Percentiles rank a stretch among this genome's conserved stretches.
phyloP scores from a whole-genome alignment of 1,140 invertebrate genomes.

The Bradysia coprophila region DNA sequence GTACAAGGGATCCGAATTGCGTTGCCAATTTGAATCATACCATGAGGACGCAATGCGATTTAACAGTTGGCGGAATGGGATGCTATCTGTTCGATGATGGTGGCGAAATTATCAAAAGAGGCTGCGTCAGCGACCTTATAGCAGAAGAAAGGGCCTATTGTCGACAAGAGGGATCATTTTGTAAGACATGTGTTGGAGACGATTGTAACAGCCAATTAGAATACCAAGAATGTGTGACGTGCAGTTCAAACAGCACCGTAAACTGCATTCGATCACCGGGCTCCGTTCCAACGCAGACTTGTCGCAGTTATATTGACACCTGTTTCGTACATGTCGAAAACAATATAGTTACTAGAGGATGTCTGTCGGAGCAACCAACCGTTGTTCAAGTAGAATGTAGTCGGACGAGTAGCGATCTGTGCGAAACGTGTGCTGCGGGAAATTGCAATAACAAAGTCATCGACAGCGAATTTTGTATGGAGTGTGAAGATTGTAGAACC shows the following conservation, averaged over 20 bases:
- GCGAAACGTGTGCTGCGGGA: not conserved
- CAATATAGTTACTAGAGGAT: not conserved
- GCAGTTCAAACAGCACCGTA: not conserved
- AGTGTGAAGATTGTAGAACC: not conserved
- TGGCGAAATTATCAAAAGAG: not conserved
- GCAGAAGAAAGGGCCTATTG: not conserved
- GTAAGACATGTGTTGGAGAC: not conserved
- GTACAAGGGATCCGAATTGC: not conserved
- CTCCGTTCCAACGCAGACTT: not conserved
- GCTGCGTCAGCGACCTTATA: not conserved
- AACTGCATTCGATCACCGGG: not conserved
- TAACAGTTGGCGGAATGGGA: not conserved
- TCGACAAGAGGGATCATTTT: not conserved
- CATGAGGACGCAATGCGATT: not conserved
- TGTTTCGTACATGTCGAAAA: not conserved
- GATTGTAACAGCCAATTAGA: not conserved
- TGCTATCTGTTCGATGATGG: not conserved
- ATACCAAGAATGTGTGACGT: not conserved
- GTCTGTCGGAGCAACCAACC: not conserved
- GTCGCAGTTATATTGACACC: not conserved
- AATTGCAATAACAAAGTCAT: not conserved
- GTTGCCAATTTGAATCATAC: not conserved
- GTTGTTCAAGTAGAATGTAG: not conserved
- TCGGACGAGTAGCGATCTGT: not conserved
- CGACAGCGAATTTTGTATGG: not conserved